Evolutionary conservation across 2,888 invertebrate species (phyloP), one percentile per base, ranked within the genome.

Genomic region (Ganaspis brasiliensis): DNA sequence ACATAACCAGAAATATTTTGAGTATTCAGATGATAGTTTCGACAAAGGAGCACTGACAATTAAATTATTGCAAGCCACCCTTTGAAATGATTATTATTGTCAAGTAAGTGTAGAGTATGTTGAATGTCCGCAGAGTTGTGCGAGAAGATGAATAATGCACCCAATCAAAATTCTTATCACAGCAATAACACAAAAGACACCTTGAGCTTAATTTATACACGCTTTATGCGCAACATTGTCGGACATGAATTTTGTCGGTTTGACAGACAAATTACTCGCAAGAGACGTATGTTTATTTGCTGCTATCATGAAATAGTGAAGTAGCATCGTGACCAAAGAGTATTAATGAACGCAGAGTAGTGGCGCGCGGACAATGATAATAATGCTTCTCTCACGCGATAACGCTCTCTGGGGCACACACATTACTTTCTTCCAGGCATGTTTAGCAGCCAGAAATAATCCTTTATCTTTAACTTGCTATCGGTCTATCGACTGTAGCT

Each of bases 321-420:
- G 31, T 35, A 61, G 19, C 19, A 14, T 63, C 63, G 63, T 63
- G 63, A 63, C 63, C 63, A 63, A 40, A 63, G 63, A 40, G 63
- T 63, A 63, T 63, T 63, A 63, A 63, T 63, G 63, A 40, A 63
- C 37, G 35, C 14, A 61, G 35, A 61, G 37, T n/a, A n/a, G n/a
- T n/a, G n/a, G n/a, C n/a, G n/a, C n/a, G n/a, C 19, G 37, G 21
- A 61, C 61, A 61, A 61, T 63, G 63, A 63, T 63, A 63, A 63
- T 63, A 63, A 63, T 63, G 63, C 21, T 63, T 63, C 63, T 40
- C 63, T 63, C 63, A 63, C 63, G 63, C 63, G 63, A 63, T 63
- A 67, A 67, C 45, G 24, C 45, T 67, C 67, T 45, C 40, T 67
- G 67, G 40, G 24, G 67, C 21, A 21, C 40, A 37, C 61, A 24